Base-by-base conservation (phyloP, 2,888 invertebrate species). In the Cantharis rustica region DNA sequence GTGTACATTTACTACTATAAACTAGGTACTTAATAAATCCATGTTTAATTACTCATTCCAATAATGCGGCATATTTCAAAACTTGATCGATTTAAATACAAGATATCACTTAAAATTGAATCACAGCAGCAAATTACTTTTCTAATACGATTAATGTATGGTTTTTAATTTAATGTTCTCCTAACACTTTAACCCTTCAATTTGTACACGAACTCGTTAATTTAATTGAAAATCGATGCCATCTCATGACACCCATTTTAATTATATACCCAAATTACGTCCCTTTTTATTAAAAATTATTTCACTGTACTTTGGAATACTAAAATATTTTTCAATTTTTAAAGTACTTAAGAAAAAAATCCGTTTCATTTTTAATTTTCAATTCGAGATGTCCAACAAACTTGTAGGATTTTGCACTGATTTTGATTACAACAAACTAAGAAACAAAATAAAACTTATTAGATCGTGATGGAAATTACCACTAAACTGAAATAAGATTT, bases 151-250 rank as follows among this genome's bases (percentile, higher is more conserved):
- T 47, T 47, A 47, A 47, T 47, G 64, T 66, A 66, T 20, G 64
- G n/a, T 66, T 66, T 66, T 66, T 66, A 66, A 66, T 66, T 66
- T 20, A 17, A 23, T 20, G 64, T 23, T 20, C 64, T 66, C 20
- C 16, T 47, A 23, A 66, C 64, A 66, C 64, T 16, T 23, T 20
- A 17, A 20, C 64, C 63, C 64, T 23, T 66, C 64, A 66, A 66
- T 70, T 61, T 61, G 16, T 17, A 16, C 47, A 71, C 17, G 47
- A 62, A 26, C 61, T 16, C 66, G 17, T 64, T 15, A 64, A 72
- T 68, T 72, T 72, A 72, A 66, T 72, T 72, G 23, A 72, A 72
- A 72, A 66, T 72, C 72, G 72, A 72, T 72, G 10, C 31, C 5
- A n/a, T 47, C 47, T n/a, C 47, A 47, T 47, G 47, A 47, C 47